phyloP scores from a whole-genome alignment of 2,888 invertebrate species.

The Nebria salina region DNA sequence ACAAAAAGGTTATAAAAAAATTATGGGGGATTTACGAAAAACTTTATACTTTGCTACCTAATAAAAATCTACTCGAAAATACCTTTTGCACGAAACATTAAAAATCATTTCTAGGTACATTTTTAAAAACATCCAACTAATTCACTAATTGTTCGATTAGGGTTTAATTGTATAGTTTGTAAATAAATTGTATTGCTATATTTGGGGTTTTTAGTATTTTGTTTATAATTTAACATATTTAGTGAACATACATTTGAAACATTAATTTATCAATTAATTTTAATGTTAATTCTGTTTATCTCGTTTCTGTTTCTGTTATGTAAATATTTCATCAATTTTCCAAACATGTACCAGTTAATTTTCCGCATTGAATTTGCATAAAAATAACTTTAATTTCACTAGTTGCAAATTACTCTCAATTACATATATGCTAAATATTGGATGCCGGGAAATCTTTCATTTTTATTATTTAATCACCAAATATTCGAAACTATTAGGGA shows the following conservation, averaged over 20 bases:
- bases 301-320: conserved; percentile 6
- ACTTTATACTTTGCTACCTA: conserved; percentile 4
- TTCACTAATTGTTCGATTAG: no score
- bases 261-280: conserved; percentile 39
- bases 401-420: no score
- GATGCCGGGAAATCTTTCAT: no score
- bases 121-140: no score
- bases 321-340: conserved; percentile 42
- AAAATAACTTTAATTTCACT: conserved; percentile 19
- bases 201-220: not conserved
- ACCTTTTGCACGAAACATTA: no score
- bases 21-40: not conserved
- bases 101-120: no score
- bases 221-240: conserved; percentile 4
- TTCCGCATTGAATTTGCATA: conserved; percentile 42
- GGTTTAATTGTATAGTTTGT: not conserved
- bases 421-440: no score
- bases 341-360: conserved; percentile 38
- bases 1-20: not conserved
- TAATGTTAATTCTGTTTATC: conserved; percentile 39
- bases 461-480: no score
- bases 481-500: no score
- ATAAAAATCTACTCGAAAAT: not conserved
- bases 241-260: not conserved
- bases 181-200: not conserved